phyloP scores from a whole-genome alignment of 1,140 invertebrate species.

The Lanistes nyassanus region DNA sequence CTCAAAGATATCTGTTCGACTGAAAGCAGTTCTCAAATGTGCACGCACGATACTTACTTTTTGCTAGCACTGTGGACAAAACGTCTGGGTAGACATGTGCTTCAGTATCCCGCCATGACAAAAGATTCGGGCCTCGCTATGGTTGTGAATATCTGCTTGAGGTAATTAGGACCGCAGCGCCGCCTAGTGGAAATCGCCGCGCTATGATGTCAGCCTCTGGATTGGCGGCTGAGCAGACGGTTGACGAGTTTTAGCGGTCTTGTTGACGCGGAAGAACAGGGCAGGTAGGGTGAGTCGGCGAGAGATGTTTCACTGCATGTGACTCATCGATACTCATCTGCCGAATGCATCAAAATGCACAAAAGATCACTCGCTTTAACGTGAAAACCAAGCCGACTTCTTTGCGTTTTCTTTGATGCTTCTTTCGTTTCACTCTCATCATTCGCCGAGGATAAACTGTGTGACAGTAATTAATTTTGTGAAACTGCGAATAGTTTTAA shows the following conservation, averaged over 20 bases:
- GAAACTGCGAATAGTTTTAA: too few relatives aligned
- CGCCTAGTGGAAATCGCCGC: slow-evolving; percentile 28
- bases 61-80: slow-evolving; percentile 24
- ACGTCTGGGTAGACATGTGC: slow-evolving; percentile 43
- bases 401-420: too few relatives aligned
- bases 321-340: slow-evolving; percentile 20
- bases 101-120: slow-evolving; percentile 42
- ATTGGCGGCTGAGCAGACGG: slow-evolving; percentile 4
- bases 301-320: neutral
- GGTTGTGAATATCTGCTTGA: slow-evolving; percentile 41
- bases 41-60: slow-evolving; percentile 27
- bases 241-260: neutral
- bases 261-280: slow-evolving; percentile 8
- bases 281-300: slow-evolving; percentile 7
- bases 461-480: too few relatives aligned
- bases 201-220: slow-evolving; percentile 17
- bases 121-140: slow-evolving; percentile 43
- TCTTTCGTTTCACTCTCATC: too few relatives aligned
- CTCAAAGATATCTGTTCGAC: too few relatives aligned
- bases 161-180: slow-evolving; percentile 42
- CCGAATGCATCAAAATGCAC: slow-evolving; percentile 12
- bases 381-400: too few relatives aligned
- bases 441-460: too few relatives aligned
- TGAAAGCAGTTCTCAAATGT: too few relatives aligned
- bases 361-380: neutral